Percentiles rank a stretch among this genome's conserved stretches.
phyloP scores from a whole-genome alignment of 2,113 vertebrate genomes.

The Bufo bufo region DNA sequence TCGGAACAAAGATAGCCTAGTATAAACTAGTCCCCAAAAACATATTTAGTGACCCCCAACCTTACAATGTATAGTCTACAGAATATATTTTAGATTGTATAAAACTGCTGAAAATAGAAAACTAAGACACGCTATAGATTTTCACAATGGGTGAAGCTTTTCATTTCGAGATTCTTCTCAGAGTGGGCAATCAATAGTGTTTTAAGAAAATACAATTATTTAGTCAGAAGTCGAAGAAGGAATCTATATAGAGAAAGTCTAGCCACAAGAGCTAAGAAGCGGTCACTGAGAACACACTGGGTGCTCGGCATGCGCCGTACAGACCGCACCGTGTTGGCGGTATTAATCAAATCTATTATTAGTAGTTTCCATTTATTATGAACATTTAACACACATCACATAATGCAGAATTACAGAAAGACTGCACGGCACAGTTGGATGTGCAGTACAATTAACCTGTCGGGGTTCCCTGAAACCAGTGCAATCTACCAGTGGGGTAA shows the following conservation, averaged over 20 bases:
- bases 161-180: slow-evolving; percentile 2
- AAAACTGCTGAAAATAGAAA: background rate
- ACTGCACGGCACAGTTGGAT: background rate
- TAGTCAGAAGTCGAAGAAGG: background rate
- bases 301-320: background rate
- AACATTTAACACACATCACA: background rate
- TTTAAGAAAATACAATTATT: slow-evolving; percentile 39
- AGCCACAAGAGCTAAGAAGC: background rate
- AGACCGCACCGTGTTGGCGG: background rate
- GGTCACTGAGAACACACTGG: background rate
- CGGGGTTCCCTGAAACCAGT: background rate
- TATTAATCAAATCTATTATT: background rate
- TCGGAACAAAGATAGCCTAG: no score
- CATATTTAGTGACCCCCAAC: no score
- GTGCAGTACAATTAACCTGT: slow-evolving; percentile 13
- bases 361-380: background rate
- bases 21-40: no score
- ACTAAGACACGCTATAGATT: slow-evolving; percentile 17
- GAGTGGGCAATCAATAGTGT: slow-evolving; percentile 25
- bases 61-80: no score
- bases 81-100: background rate
- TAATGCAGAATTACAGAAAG: slow-evolving; percentile 23
- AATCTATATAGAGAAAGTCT: slow-evolving; percentile 15
- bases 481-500: background rate
- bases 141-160: slow-evolving; percentile 25